A percentile compares a stretch with the other conserved stretches of the same genome.
Conservation (phyloP, 2,113 vertebrate species). For the Siniperca knerii region DNA sequence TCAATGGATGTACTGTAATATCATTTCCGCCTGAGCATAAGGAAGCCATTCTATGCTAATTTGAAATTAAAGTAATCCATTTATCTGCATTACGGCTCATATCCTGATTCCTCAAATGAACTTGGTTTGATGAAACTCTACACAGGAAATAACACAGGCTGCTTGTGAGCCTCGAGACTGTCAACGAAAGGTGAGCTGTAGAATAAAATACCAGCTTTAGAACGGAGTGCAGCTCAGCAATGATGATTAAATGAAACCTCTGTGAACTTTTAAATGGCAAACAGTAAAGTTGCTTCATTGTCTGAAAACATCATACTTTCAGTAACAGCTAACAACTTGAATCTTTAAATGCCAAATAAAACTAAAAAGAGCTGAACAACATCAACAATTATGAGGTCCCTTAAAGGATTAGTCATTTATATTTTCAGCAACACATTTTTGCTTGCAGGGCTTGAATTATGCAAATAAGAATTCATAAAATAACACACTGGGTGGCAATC, state of each 20-base stretch:
- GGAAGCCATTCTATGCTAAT: constrained; percentile 27
- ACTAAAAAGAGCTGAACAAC: constrained; percentile 12
- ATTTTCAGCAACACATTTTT: constrained; percentile 18
- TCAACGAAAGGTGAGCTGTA: constrained; percentile 32
- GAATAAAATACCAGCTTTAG: constrained; percentile 10
- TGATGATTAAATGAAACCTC: constrained; percentile 31
- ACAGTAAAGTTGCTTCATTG: neutral
- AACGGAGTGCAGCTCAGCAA: neutral
- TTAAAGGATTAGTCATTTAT: constrained; percentile 21
- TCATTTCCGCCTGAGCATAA: constrained; percentile 42
- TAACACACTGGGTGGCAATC: constrained; percentile 11
- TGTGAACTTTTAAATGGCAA: constrained; percentile 30
- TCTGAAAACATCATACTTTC: constrained; percentile 5
- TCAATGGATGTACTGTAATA: constrained; percentile 22
- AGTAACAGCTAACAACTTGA: neutral
- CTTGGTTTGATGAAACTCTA: constrained; percentile 45
- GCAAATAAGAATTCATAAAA: constrained; percentile 8
- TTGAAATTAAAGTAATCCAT: constrained; percentile 64
- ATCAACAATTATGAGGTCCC: neutral
- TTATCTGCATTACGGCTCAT: constrained; percentile 59
- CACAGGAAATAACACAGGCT: constrained; percentile 19
- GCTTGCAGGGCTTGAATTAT: constrained; percentile 37
- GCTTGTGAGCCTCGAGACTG: constrained; percentile 11
- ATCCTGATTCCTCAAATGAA: constrained; percentile 58
- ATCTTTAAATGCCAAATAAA: constrained; percentile 9